These are phyloP conservation scores for Aphodius sticticus DNA, from an alignment of 2,888 invertebrate genomes.

Conservation along the genomic window DNA sequence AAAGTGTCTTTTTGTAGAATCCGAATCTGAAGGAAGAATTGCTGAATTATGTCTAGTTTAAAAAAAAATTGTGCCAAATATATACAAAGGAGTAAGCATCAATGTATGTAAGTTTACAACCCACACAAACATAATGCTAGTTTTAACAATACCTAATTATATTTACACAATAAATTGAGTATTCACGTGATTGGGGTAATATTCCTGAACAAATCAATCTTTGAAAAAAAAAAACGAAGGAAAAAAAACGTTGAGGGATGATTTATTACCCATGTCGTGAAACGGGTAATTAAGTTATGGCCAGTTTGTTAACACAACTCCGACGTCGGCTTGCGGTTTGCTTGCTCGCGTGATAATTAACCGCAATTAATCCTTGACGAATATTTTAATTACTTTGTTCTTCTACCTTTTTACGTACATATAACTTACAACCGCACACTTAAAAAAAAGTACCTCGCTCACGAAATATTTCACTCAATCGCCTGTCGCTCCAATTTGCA, in stretches of 20 bases:
- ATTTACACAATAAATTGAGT: too few relatives aligned
- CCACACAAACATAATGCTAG: too few relatives aligned
- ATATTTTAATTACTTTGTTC: slow-evolving; percentile 19
- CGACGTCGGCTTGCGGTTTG: neutral
- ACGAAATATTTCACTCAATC: too few relatives aligned
- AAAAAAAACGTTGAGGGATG: neutral
- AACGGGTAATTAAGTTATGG: slow-evolving; percentile 19
- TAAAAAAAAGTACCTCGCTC: neutral
- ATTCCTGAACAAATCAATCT: neutral
- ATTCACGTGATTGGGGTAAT: too few relatives aligned
- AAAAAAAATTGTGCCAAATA: too few relatives aligned
- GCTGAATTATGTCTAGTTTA: too few relatives aligned
- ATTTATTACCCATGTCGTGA: slow-evolving; percentile 11
- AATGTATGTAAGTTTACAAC: too few relatives aligned
- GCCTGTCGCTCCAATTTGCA: too few relatives aligned
- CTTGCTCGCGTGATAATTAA: slow-evolving; percentile 8
- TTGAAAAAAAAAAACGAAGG: neutral
- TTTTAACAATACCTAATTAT: too few relatives aligned
- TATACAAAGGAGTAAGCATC: too few relatives aligned
- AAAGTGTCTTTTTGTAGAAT: too few relatives aligned
- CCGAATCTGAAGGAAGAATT: too few relatives aligned
- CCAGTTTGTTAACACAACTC: slow-evolving; percentile 11
- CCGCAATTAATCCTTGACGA: slow-evolving; percentile 15
- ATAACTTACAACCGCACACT: neutral
- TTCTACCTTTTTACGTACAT: neutral